Conservation (phyloP, 2,888 invertebrate genomes). For the Lypha dubia region DNA sequence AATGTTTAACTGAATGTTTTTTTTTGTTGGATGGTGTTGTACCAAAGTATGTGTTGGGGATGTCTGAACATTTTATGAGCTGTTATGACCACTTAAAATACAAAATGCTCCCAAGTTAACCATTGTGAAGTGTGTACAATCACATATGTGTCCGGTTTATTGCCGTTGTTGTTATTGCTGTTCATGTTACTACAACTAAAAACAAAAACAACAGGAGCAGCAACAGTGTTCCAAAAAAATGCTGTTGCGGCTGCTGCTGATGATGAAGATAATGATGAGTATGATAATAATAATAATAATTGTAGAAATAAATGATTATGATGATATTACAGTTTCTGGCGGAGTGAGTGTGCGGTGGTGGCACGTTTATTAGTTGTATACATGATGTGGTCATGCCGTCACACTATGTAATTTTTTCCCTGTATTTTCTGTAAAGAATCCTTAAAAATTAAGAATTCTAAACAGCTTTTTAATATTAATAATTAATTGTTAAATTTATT, state of each 20-base stretch:
- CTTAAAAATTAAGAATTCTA: neutral
- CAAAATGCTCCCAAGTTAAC: constrained; percentile 82
- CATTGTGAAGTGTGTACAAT: constrained; percentile 80
- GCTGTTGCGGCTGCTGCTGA: constrained; percentile 13
- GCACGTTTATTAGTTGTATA: constrained; percentile 46
- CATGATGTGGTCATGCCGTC: constrained; percentile 16
- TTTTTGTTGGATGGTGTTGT: constrained; percentile 40
- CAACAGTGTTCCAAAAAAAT: constrained; percentile 27
- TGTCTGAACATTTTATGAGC: constrained; percentile 79
- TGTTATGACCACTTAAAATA: constrained; percentile 78
- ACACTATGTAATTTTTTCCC: constrained; percentile 1
- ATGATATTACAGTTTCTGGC: constrained; percentile 47
- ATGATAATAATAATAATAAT: constrained; percentile 46
- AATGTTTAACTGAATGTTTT: constrained; percentile 22
- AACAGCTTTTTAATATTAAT: constrained; percentile 19
- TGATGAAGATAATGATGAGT: constrained; percentile 42
- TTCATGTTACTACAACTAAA: constrained; percentile 51
- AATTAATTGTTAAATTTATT: constrained; percentile 30
- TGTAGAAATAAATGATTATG: constrained; percentile 40
- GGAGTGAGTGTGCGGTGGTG: constrained; percentile 32
- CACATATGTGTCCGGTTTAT: constrained; percentile 76
- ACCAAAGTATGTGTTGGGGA: constrained; percentile 38
- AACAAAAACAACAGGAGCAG: constrained; percentile 6
- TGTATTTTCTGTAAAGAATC: neutral
- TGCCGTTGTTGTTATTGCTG: constrained; percentile 63